Percentiles rank a stretch among this genome's conserved stretches.
phyloP scores from a whole-genome alignment of 2,888 invertebrate species.

The Rhyacophila evoluta region DNA sequence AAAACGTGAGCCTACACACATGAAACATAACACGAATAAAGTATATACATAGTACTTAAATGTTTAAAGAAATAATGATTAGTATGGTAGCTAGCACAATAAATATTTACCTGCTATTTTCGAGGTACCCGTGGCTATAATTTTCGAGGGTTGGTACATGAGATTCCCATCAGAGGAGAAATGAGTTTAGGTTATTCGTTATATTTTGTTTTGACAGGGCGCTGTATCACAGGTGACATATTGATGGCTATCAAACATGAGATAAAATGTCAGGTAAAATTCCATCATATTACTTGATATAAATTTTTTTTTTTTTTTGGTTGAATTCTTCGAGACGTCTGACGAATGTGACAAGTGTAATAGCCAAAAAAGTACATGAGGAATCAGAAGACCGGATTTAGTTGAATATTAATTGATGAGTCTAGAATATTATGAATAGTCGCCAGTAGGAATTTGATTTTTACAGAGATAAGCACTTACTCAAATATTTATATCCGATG shows the following conservation, averaged over 20 bases:
- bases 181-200: too few species aligned
- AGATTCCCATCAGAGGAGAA: too few species aligned
- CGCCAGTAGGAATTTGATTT: conserved; percentile 6
- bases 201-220: conserved; percentile 13
- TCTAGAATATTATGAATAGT: background rate
- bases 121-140: too few species aligned
- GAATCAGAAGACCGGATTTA: background rate
- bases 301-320: background rate
- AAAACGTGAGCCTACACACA: too few species aligned
- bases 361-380: background rate
- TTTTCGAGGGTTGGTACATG: too few species aligned
- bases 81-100: too few species aligned
- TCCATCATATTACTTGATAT: background rate
- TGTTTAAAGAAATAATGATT: too few species aligned
- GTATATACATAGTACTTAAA: too few species aligned
- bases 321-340: background rate
- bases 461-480: background rate
- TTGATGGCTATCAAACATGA: background rate
- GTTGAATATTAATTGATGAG: conserved; percentile 5
- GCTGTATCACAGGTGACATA: conserved; percentile 2
- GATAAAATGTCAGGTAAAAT: background rate
- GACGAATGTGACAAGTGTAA: background rate
- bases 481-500: background rate
- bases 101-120: too few species aligned
- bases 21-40: too few species aligned